These are phyloP conservation scores for Drosophila persimilis DNA, from an alignment of 1,140 invertebrate species.

Conservation along the genomic window DNA sequence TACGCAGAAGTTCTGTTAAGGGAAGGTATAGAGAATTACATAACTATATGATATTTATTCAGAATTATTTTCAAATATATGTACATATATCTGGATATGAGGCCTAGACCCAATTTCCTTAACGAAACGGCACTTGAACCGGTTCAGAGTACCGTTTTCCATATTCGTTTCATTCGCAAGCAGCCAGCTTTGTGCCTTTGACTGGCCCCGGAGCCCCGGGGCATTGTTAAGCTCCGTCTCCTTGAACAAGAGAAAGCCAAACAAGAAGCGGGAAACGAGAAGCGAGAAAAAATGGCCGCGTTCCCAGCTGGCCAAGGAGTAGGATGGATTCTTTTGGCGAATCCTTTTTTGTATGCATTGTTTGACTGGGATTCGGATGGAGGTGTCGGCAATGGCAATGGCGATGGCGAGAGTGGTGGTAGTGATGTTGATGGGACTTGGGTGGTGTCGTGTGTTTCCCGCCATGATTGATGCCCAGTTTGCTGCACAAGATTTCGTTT, in stretches of 20 bases:
- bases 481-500: conserved; percentile 76
- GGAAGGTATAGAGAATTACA: too few species aligned
- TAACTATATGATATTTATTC: too few species aligned
- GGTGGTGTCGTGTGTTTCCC: conserved; percentile 40
- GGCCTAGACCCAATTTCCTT: too few species aligned
- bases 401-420: background rate
- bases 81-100: too few species aligned
- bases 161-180: conserved; percentile 25
- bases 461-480: conserved; percentile 74
- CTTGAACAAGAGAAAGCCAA: conserved; percentile 4
- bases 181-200: conserved; percentile 43
- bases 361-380: conserved; percentile 17
- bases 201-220: conserved; percentile 19
- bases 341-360: conserved; percentile 44
- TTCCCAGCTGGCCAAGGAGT: conserved; percentile 8
- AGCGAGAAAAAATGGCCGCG: background rate
- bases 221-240: conserved; percentile 32
- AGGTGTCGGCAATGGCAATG: too few species aligned
- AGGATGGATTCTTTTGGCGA: conserved; percentile 35
- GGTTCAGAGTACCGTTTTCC: conserved; percentile 28
- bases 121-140: conserved; percentile 7
- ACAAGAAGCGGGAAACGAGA: background rate
- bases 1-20: too few species aligned
- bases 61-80: too few species aligned
- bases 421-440: conserved; percentile 3